Percentiles rank a stretch among this genome's conserved stretches.
Conservation (phyloP, 2,113 vertebrate species). For the Catagonus wagneri region DNA sequence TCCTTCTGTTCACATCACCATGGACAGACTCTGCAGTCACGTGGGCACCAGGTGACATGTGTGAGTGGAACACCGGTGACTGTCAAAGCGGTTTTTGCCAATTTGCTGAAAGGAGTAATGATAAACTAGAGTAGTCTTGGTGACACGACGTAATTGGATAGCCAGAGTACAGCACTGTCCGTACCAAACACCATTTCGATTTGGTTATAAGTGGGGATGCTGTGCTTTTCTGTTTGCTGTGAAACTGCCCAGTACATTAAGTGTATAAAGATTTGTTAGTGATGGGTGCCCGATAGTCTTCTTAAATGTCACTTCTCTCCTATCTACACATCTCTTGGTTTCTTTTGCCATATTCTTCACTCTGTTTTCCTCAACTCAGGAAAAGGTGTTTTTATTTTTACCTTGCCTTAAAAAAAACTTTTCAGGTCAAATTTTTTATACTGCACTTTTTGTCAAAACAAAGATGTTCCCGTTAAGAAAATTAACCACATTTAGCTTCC, state of each 20-base stretch:
- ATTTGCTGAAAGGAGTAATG: not conserved
- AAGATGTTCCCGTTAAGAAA: not conserved
- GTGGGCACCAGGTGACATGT: not conserved
- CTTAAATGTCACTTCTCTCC: not conserved
- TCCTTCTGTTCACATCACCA: conserved; percentile 15
- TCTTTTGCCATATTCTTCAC: not conserved
- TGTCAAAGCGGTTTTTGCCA: not conserved
- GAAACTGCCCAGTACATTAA: not conserved
- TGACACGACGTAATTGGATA: not conserved
- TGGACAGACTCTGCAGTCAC: not conserved
- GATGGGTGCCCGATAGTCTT: not conserved
- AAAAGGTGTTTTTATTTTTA: not conserved
- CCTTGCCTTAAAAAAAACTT: not conserved
- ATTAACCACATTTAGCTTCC: not conserved
- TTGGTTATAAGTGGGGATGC: not conserved
- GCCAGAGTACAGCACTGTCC: not conserved
- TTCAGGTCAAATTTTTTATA: not conserved
- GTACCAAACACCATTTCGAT: not conserved
- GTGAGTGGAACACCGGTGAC: not conserved
- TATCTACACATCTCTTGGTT: not conserved
- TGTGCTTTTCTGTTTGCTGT: not conserved
- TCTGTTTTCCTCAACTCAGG: not conserved
- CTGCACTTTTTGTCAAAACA: not conserved
- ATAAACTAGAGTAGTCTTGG: not conserved
- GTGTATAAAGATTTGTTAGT: not conserved